Evolutionary conservation across 2,888 invertebrate genomes (phyloP).

Genomic region (Harmothoe impar): DNA sequence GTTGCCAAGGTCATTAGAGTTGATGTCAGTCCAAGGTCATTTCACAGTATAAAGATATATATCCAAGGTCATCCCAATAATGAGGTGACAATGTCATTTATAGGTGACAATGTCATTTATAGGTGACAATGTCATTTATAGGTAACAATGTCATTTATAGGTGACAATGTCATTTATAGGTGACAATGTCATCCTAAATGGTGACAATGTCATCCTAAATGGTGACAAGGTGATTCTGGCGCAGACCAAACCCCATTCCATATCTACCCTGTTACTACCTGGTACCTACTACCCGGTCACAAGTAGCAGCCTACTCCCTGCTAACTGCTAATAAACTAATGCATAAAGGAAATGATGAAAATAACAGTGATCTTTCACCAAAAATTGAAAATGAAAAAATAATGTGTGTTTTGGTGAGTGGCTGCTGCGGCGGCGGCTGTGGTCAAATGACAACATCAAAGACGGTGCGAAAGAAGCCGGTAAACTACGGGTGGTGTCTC

Average conservation of each 20-base stretch:
- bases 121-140: too few species aligned
- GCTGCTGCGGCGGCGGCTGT: not conserved
- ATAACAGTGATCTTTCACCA: not conserved
- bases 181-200: too few species aligned
- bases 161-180: too few species aligned
- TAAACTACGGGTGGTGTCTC: not conserved
- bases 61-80: too few species aligned
- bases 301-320: too few species aligned
- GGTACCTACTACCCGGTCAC: too few species aligned
- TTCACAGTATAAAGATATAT: not conserved
- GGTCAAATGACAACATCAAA: not conserved
- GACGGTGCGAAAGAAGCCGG: not conserved
- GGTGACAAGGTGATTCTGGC: too few species aligned
- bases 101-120: not conserved
- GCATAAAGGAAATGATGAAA: too few species aligned
- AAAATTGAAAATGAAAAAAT: not conserved
- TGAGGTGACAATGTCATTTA: not conserved
- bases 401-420: not conserved
- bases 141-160: too few species aligned
- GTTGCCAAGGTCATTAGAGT: not conserved
- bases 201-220: not conserved
- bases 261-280: too few species aligned
- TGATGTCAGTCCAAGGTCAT: not conserved
- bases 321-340: too few species aligned
- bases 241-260: too few species aligned